These are phyloP conservation scores for Ciconia maguari DNA, from an alignment of 2,113 vertebrate genomes.

Conservation along the genomic window DNA sequence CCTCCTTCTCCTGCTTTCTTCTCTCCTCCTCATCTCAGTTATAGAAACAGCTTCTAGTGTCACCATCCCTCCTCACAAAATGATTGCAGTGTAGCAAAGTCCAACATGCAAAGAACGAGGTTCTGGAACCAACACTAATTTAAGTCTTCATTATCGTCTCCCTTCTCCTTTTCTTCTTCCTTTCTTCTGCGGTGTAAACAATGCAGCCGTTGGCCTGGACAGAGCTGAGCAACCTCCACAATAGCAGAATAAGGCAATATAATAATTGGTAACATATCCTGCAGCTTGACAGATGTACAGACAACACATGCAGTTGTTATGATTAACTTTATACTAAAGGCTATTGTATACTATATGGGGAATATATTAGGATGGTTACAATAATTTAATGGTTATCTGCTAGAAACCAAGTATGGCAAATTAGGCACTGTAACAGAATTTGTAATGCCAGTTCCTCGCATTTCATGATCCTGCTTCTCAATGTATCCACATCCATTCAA, in stretches of 20 bases:
- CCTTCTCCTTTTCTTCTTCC: neutral
- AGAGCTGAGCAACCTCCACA: neutral
- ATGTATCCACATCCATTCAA: neutral
- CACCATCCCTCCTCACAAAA: neutral
- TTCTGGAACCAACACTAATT: neutral
- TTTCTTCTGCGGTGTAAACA: neutral
- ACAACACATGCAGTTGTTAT: neutral
- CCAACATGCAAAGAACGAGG: neutral
- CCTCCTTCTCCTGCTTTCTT: neutral
- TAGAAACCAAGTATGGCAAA: neutral
- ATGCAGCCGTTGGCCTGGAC: neutral
- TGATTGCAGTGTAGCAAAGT: neutral
- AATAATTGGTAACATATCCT: neutral
- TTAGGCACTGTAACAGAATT: neutral
- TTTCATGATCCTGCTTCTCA: neutral
- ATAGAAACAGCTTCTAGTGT: neutral
- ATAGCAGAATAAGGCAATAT: neutral
- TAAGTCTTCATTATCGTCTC: neutral
- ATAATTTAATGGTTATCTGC: neutral
- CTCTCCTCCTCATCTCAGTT: neutral
- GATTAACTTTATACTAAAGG: neutral
- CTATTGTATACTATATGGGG: neutral
- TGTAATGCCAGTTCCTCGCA: neutral
- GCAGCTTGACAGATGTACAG: neutral
- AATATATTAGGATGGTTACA: neutral